A percentile compares a stretch with the other conserved stretches of the same genome.
Evolutionary conservation across 92 coral and sea anemone species (phyloP).

Genomic region (Galaxea fascicularis): DNA sequence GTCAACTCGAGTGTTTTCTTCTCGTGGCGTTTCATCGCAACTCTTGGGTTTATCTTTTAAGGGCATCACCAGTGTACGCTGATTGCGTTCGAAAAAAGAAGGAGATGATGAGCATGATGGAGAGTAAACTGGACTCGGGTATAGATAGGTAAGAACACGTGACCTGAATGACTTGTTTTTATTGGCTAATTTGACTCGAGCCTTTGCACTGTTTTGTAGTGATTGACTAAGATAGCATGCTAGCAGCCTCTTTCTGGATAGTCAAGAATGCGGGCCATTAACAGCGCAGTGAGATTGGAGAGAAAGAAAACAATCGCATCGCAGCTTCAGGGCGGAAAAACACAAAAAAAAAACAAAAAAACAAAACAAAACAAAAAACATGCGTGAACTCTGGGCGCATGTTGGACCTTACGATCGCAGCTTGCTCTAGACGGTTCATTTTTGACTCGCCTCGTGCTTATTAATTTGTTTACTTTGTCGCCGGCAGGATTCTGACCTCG

Average conservation of each 20-base stretch:
- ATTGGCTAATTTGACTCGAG: not conserved
- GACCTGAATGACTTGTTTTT: not conserved
- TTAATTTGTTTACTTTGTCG: not conserved
- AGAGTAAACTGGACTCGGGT: conserved; percentile 91
- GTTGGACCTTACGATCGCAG: too few species aligned
- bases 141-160: conserved; percentile 81
- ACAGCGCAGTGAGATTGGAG: too few species aligned
- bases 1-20: not conserved
- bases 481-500: conserved; percentile 82
- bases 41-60: not conserved
- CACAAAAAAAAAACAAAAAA: too few species aligned
- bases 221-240: not conserved
- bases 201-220: not conserved
- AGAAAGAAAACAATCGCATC: too few species aligned
- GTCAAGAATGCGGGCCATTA: not conserved
- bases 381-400: too few species aligned
- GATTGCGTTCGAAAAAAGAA: conserved; percentile 95
- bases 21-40: not conserved
- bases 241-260: not conserved
- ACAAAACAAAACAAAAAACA: too few species aligned
- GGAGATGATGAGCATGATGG: conserved; percentile 92
- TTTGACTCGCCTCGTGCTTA: not conserved
- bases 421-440: too few species aligned
- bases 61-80: conserved; percentile 97
- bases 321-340: too few species aligned